phyloP scores from a whole-genome alignment of 2,888 invertebrate species.

The Cabera pusaria region DNA sequence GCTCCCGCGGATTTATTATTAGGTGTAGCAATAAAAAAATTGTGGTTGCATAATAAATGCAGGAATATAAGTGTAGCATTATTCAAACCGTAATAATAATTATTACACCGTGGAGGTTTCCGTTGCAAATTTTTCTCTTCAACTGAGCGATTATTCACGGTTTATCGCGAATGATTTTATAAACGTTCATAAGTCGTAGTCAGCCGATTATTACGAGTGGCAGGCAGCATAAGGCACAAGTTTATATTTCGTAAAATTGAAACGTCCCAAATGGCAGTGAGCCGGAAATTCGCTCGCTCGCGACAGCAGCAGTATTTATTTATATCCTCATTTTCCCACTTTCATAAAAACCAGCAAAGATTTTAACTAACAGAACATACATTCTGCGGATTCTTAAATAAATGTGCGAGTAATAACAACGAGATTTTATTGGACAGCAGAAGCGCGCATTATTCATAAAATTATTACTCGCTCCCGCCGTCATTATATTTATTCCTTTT shows the following conservation, averaged over 20 bases:
- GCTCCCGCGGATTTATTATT: no score
- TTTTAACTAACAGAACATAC: constrained; percentile 42
- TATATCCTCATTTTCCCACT: constrained; percentile 57
- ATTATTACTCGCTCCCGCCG: not conserved
- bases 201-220: constrained; percentile 45
- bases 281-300: constrained; percentile 64
- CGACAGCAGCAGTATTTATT: constrained; percentile 56
- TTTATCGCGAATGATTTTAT: constrained; percentile 19
- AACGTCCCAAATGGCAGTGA: constrained; percentile 60
- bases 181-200: constrained; percentile 39
- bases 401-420: not conserved
- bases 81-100: no score
- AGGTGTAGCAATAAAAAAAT: no score
- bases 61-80: no score
- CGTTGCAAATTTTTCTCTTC: constrained; percentile 5
- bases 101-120: no score
- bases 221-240: constrained; percentile 43
- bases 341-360: constrained; percentile 54
- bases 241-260: constrained; percentile 63
- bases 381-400: constrained; percentile 25
- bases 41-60: no score
- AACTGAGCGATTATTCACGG: constrained; percentile 7
- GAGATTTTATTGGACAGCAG: not conserved
- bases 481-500: constrained; percentile 5
- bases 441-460: not conserved